A percentile compares a stretch with the other conserved stretches of the same genome.
phyloP scores from a whole-genome alignment of 2,797 vertebrate species.

The Babyrousa celebensis region DNA sequence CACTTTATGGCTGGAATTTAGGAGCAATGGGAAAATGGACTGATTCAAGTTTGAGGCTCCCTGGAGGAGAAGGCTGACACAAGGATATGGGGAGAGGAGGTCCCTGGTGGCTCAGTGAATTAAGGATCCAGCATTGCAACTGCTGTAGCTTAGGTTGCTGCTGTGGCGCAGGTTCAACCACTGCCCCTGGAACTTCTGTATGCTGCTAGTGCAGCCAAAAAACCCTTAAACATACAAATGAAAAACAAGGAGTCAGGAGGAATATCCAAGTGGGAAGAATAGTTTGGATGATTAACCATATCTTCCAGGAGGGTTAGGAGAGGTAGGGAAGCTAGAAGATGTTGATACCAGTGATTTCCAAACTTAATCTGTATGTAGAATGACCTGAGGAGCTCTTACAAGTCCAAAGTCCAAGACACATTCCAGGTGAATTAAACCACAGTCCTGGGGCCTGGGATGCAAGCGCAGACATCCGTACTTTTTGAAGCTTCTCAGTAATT shows the following conservation, averaged over 20 bases:
- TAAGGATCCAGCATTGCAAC: too few relatives aligned
- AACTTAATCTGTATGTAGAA: not conserved
- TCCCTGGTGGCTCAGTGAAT: too few relatives aligned
- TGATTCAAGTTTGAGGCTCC: not conserved
- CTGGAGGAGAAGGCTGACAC: not conserved
- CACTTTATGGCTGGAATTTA: not conserved
- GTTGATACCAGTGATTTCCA: not conserved
- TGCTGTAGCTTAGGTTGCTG: too few relatives aligned
- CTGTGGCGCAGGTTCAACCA: too few relatives aligned
- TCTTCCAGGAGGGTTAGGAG: not conserved
- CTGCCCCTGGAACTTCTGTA: too few relatives aligned
- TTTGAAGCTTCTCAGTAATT: conserved; percentile 25
- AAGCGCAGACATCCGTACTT: not conserved
- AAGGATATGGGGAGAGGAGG: too few relatives aligned
- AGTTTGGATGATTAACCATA: not conserved
- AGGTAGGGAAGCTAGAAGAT: not conserved
- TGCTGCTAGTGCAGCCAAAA: too few relatives aligned
- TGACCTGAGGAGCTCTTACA: not conserved
- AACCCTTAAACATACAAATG: too few relatives aligned
- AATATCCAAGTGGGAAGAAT: not conserved
- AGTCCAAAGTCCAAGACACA: not conserved
- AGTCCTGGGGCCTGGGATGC: not conserved
- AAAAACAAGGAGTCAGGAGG: not conserved
- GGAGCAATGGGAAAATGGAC: not conserved
- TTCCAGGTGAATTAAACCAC: conserved; percentile 6